Evolutionary conservation across 2,888 invertebrate genomes (phyloP), one percentile per base, ranked within the genome.

Genomic region (Monoplex corrugatus): DNA sequence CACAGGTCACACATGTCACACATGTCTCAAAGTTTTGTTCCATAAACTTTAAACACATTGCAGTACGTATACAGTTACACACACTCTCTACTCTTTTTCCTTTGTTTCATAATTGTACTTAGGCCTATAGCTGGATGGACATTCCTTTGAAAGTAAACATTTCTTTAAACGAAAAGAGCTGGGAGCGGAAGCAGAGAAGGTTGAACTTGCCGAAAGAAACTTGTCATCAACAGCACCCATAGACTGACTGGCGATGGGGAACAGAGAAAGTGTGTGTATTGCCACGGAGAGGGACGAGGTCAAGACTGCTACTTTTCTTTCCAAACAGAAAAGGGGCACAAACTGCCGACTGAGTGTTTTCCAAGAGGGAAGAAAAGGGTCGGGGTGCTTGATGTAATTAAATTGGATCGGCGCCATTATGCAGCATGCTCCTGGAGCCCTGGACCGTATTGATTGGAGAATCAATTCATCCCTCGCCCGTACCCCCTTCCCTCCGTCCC

Each of bases 381-480:
- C 38, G 84, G 50, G 44, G 23, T 84, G 57, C 50, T 84, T 84
- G 84, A 57, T 45, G 84, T 84, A 84, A 84, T 84, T 44, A 84
- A 84, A 84, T 84, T 84, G 44, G 84, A 84, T 57, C 50, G 84
- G 84, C 84, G 19, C 57, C 84, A 84, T 84, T 84, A 84, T 84
- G 50, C 57, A 57, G 84, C 50, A 3, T 28, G 84, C 50, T 57
- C 38, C 50, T 57, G 50, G 45, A 44, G 84, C 50, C 84, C 38
- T 32, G 50, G 35, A 38, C 84, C 57, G 23, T 84, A 84, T 84
- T 84, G 84, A 84, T 84, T 84, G 84, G n/a, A 35, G 38, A 50
- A 50, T 84, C 84, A 32, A 50, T 45, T 43, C 50, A 35, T 57
- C 57, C 57, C 45, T 84, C 5, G 84, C 45, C 13, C 35, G 50